These are phyloP conservation scores for Trachurus trachurus DNA, from an alignment of 2,797 vertebrate genomes.

Conservation along the genomic window DNA sequence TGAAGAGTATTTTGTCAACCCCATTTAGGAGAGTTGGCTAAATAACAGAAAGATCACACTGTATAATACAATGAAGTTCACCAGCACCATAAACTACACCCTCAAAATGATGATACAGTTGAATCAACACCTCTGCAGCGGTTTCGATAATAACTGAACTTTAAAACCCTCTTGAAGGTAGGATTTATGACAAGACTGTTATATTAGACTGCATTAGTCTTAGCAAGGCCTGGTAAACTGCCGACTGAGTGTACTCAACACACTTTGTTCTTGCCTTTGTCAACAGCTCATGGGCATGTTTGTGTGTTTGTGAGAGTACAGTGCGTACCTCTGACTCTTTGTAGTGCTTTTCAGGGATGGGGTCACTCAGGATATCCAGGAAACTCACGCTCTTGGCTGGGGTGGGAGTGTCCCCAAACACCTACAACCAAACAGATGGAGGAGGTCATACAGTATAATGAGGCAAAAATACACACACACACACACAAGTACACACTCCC, in stretches of 20 bases:
- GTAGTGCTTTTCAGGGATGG: slow-evolving; percentile 87
- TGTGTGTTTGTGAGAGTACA: slow-evolving; percentile 9
- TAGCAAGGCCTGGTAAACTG: neutral
- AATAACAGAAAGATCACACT: neutral
- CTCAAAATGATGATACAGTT: neutral
- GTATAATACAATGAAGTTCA: neutral
- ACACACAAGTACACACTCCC: slow-evolving; percentile 17
- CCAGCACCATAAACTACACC: neutral
- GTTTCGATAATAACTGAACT: neutral
- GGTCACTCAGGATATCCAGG: slow-evolving; percentile 88
- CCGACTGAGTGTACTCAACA: neutral
- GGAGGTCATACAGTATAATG: slow-evolving; percentile 64
- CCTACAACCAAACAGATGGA: slow-evolving; percentile 78
- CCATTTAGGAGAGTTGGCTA: neutral
- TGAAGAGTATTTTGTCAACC: neutral
- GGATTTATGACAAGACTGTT: neutral
- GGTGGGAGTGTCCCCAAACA: slow-evolving; percentile 86
- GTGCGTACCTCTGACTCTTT: slow-evolving; percentile 83
- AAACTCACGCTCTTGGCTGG: slow-evolving; percentile 81
- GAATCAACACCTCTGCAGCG: neutral
- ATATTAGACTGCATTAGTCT: neutral
- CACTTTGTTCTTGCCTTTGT: neutral
- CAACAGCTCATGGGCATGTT: neutral
- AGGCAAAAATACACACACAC: slow-evolving; percentile 7
- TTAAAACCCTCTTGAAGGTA: neutral